phyloP scores from a whole-genome alignment of 1,140 invertebrate species.

The Orius laevigatus region DNA sequence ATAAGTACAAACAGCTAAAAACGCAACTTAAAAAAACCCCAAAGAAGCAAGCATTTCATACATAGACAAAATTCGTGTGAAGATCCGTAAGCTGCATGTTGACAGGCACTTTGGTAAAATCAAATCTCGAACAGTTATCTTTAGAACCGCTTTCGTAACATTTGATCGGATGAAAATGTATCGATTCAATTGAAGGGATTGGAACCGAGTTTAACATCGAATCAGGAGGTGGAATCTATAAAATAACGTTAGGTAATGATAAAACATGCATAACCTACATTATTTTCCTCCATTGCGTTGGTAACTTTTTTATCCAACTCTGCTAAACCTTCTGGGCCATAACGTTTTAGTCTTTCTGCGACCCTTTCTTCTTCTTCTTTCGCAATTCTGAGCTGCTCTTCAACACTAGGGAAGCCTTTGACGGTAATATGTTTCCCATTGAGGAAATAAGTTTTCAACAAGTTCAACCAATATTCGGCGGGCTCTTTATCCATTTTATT shows the following conservation, averaged over 20 bases:
- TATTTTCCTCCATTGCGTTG: conserved; percentile 57
- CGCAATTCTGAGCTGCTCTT: conserved; percentile 39
- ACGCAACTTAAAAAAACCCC: background rate
- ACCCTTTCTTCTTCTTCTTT: conserved; percentile 49
- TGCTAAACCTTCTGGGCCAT: conserved; percentile 51
- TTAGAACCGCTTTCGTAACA: conserved; percentile 34
- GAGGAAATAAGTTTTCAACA: conserved; percentile 55
- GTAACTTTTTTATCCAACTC: conserved; percentile 41
- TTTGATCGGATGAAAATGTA: conserved; percentile 47
- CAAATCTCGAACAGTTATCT: conserved; percentile 39
- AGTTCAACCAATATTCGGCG: conserved; percentile 48
- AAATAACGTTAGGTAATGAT: conserved; percentile 13
- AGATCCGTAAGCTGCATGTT: conserved; percentile 63
- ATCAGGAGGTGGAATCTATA: conserved; percentile 42
- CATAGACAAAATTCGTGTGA: conserved; percentile 71
- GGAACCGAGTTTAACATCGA: conserved; percentile 48
- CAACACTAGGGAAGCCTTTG: conserved; percentile 37
- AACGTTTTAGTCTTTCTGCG: conserved; percentile 37
- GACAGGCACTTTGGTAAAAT: conserved; percentile 47
- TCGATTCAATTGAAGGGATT: conserved; percentile 48
- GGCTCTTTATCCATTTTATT: conserved; percentile 44
- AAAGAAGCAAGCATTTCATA: conserved; percentile 25
- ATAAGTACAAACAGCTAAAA: conserved; percentile 46
- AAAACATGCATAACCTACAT: conserved; percentile 32
- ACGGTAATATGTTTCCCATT: conserved; percentile 35